Conservation (phyloP, 2,113 vertebrate species). For the Ploceus nigricollis region DNA sequence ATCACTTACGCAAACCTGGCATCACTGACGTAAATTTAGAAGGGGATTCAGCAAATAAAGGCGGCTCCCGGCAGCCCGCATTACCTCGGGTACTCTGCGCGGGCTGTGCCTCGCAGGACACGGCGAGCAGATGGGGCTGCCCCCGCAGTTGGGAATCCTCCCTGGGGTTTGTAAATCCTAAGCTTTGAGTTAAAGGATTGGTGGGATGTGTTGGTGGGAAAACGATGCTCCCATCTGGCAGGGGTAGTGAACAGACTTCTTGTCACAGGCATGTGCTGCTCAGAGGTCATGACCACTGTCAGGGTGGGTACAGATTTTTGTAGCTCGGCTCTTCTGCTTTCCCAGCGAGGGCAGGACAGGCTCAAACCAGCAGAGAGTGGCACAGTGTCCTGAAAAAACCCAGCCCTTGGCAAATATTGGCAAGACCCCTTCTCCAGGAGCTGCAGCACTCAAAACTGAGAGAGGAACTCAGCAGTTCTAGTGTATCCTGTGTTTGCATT, state of each 20-base stretch:
- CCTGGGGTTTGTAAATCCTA: not conserved
- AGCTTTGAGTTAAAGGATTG: not conserved
- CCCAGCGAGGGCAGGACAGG: not conserved
- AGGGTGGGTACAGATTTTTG: not conserved
- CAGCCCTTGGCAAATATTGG: not conserved
- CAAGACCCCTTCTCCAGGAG: not conserved
- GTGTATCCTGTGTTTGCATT: not conserved
- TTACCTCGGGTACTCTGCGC: not conserved
- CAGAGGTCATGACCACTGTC: rapidly evolving
- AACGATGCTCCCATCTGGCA: not conserved
- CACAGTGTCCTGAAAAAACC: not conserved
- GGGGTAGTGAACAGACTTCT: not conserved
- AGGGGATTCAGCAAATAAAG: not conserved
- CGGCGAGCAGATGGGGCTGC: not conserved
- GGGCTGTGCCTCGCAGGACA: not conserved
- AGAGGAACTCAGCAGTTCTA: not conserved
- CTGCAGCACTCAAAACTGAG: not conserved
- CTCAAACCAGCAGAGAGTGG: rapidly evolving
- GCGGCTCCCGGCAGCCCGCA: not conserved
- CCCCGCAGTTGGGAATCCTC: not conserved
- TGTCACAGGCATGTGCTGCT: not conserved
- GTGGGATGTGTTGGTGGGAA: not conserved
- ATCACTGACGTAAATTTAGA: not conserved
- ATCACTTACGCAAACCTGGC: not conserved
- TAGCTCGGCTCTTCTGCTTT: not conserved